A percentile compares a stretch with the other conserved stretches of the same genome.
Conservation (phyloP, 2,797 vertebrate genomes). For the Silurus lanzhouensis region DNA sequence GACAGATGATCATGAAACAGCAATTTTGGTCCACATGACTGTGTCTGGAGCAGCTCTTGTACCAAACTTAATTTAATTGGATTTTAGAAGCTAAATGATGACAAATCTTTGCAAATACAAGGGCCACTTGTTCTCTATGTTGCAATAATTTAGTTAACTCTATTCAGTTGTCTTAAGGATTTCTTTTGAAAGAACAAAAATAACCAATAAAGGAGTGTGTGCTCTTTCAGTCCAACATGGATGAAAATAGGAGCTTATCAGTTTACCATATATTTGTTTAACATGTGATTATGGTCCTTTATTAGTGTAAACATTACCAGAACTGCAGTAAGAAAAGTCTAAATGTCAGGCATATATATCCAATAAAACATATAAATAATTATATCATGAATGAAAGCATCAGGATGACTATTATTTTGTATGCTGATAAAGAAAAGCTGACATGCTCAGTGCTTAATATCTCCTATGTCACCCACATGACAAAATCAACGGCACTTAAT, state of each 20-base stretch:
- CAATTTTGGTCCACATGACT: constrained; percentile 26
- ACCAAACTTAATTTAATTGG: constrained; percentile 30
- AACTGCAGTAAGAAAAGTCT: constrained; percentile 3
- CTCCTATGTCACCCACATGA: constrained; percentile 14
- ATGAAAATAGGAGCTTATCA: constrained; percentile 22
- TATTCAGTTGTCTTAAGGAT: constrained; percentile 17
- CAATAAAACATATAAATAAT: constrained; percentile 19
- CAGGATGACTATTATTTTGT: constrained; percentile 15
- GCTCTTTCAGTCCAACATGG: not conserved
- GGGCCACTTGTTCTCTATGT: not conserved
- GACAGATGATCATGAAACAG: constrained; percentile 2
- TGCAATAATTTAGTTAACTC: constrained; percentile 19
- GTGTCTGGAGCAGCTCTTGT: constrained; percentile 38
- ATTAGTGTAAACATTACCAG: constrained; percentile 3
- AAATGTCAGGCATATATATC: constrained; percentile 4
- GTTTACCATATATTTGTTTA: constrained; percentile 9
- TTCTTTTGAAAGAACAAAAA: constrained; percentile 1
- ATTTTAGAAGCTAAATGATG: constrained; percentile 33
- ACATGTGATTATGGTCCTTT: not conserved
- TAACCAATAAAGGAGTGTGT: not conserved
- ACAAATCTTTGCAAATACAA: constrained; percentile 36
- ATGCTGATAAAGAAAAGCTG: constrained; percentile 17
- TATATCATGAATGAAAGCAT: constrained; percentile 28
- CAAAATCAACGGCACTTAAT: constrained; percentile 20
- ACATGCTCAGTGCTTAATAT: constrained; percentile 19